Conservation (phyloP, 2,888 invertebrate genomes). For the Plutella xylostella region DNA sequence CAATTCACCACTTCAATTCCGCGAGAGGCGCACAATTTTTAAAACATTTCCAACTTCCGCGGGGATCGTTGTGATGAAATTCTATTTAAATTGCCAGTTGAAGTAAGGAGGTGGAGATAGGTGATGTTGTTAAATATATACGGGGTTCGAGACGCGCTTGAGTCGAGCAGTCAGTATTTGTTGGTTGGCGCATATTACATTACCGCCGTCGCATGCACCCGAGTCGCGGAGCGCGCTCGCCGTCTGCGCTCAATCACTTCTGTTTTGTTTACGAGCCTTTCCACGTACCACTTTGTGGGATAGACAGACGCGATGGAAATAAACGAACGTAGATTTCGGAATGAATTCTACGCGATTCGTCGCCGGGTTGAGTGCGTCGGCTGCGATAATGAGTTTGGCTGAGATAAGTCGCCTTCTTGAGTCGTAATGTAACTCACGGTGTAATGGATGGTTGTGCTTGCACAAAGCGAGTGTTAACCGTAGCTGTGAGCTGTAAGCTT, state of each 20-base stretch:
- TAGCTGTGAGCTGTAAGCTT: no score
- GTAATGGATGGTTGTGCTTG: no score
- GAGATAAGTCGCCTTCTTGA: conserved; percentile 3
- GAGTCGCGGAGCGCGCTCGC: background rate
- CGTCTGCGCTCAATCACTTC: conserved; percentile 7
- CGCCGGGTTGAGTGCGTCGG: background rate
- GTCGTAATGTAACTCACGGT: no score
- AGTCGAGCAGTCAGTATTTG: background rate
- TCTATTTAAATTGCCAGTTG: background rate
- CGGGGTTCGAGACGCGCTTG: background rate
- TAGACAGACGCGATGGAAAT: conserved; percentile 5
- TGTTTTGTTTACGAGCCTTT: conserved; percentile 8
- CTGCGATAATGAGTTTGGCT: conserved; percentile 4
- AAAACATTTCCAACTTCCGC: background rate
- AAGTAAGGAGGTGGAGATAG: background rate
- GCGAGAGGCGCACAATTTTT: no score
- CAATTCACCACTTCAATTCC: no score
- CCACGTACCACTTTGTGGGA: conserved; percentile 6
- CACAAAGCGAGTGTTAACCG: background rate
- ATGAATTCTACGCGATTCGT: conserved; percentile 6
- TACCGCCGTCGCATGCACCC: conserved; percentile 9
- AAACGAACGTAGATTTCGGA: conserved; percentile 8
- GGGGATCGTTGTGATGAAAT: background rate
- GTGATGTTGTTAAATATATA: conserved; percentile 2
- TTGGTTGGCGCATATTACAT: conserved; percentile 9